Percentiles rank a stretch among this genome's conserved stretches.
Evolutionary conservation across 2,888 invertebrate species (phyloP).

Genomic region (Cecidostiba fungosa): DNA sequence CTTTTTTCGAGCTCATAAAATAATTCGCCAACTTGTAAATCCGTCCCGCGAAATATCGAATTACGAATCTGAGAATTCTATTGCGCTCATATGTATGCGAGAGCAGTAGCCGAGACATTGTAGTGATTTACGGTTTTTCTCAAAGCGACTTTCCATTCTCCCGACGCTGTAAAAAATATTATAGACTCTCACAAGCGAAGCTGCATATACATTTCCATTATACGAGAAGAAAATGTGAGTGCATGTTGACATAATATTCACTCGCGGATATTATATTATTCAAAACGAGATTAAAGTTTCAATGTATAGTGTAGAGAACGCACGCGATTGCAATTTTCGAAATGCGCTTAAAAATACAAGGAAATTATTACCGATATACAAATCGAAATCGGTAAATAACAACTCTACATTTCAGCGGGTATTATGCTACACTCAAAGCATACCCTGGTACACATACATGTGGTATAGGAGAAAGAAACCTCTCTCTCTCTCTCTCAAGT

Average conservation of each 20-base stretch:
- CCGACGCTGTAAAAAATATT: background rate
- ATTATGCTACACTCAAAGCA: background rate
- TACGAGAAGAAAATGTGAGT: background rate
- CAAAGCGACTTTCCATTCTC: conserved; percentile 32
- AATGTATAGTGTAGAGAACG: background rate
- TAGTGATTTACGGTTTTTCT: conserved; percentile 53
- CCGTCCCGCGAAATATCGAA: background rate
- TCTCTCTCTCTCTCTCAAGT: background rate
- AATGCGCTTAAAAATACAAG: background rate
- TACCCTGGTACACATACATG: background rate
- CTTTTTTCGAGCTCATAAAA: too few species aligned
- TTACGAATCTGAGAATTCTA: background rate
- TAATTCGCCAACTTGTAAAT: too few species aligned
- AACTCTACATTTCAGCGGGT: background rate
- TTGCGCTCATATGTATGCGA: background rate
- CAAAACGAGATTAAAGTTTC: conserved; percentile 38
- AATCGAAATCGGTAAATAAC: background rate
- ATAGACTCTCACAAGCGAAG: background rate
- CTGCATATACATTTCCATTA: background rate
- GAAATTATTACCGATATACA: background rate
- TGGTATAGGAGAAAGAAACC: background rate
- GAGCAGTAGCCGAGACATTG: background rate
- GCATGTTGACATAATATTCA: background rate
- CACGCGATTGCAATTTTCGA: conserved; percentile 13
- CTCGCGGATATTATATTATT: conserved; percentile 19